Evolutionary conservation across 2,113 vertebrate genomes (phyloP), one percentile per base, ranked within the genome.

Genomic region (Plotosus lineatus): DNA sequence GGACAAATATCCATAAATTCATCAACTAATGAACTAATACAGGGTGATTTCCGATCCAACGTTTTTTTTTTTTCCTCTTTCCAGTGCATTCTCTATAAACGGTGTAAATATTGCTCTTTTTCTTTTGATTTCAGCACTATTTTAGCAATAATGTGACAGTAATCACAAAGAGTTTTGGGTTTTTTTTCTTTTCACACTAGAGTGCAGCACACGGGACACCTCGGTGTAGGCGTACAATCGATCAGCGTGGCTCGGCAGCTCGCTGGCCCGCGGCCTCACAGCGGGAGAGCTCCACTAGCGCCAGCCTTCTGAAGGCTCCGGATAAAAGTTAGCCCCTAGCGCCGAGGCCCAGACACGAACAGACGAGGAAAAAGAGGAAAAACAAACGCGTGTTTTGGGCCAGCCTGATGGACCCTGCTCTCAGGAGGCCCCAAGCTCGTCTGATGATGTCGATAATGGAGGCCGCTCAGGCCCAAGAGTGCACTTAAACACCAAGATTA

Each of bases 151-250:
- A 88, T 89, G 84, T 87, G 86, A 87, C 75, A 65, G 88, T 93
- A 93, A 93, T 92, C 91, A 91, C 89, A 90, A 88, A 88, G 28
- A 83, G 86, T 86, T 90, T 91, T 90, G 88, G 90, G 90, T 91
- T 86, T 77, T 78, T 75, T 74, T 72, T 46, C 50, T 50, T 78
- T 85, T 23, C 38, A 74, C 51, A 31, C 40, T 14, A 63, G 53
- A 31, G 42, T 28, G 36, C 80, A 10, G 53, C 17, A 75, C 80
- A 81, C 65, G 63, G 76, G 73, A 86, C 83, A 85, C 83, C 77
- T 77, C 15, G 12, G 50, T 28, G 73, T 42, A 77, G 60, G 40
- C 17, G 58, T 66, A 61, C 77, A 42, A 86, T 88, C 82, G 78
- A 88, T 86, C 80, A 63, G 10, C 10, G 56, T 48, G 82, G 56